Conservation (phyloP, 2,888 invertebrate species). For the Venusia cambrica region DNA sequence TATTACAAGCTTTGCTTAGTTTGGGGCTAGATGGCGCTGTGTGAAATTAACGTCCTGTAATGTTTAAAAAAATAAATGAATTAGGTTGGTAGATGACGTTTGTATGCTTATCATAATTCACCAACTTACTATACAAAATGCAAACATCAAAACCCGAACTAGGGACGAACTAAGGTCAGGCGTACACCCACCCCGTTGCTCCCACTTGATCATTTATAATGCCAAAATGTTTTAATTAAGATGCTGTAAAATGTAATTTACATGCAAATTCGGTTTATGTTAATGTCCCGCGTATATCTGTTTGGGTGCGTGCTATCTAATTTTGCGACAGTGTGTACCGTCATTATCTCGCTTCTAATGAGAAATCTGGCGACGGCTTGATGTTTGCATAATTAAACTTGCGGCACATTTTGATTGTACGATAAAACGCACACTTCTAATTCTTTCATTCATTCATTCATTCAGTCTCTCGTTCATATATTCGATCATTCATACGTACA, state of each 20-base stretch:
- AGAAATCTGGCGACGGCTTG: slow-evolving; percentile 81
- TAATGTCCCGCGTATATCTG: slow-evolving; percentile 81
- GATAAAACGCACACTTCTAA: slow-evolving; percentile 70
- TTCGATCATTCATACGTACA: too few relatives aligned
- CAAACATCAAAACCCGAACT: slow-evolving; percentile 33
- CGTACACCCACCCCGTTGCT: slow-evolving; percentile 53
- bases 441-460: too few relatives aligned
- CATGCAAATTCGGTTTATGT: slow-evolving; percentile 83
- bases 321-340: slow-evolving; percentile 81
- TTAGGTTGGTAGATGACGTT: too few relatives aligned
- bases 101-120: too few relatives aligned
- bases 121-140: too few relatives aligned
- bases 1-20: too few relatives aligned
- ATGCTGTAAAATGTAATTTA: slow-evolving; percentile 83
- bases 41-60: too few relatives aligned
- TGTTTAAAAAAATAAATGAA: too few relatives aligned
- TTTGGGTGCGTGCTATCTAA: slow-evolving; percentile 81
- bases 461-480: too few relatives aligned
- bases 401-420: slow-evolving; percentile 76
- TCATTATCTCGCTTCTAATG: slow-evolving; percentile 81
- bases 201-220: slow-evolving; percentile 81
- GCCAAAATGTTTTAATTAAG: slow-evolving; percentile 83
- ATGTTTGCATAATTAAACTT: slow-evolving; percentile 81
- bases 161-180: slow-evolving; percentile 61
- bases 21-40: too few relatives aligned